These are phyloP conservation scores for Leptura quadrifasciata DNA, from an alignment of 2,888 invertebrate genomes.

Conservation along the genomic window DNA sequence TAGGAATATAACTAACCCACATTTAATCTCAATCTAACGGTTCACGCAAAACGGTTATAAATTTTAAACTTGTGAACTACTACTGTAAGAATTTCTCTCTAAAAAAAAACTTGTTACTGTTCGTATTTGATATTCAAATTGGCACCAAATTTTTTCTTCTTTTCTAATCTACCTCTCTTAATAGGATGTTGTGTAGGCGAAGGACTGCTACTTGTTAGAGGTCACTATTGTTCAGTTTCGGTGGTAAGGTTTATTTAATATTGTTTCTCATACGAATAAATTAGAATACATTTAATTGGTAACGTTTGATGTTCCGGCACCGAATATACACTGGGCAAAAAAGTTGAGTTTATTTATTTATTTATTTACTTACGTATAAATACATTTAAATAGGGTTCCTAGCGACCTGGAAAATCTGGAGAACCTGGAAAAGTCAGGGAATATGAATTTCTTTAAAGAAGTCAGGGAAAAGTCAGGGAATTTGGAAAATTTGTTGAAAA, in stretches of 20 bases:
- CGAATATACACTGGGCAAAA: no score
- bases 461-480: no score
- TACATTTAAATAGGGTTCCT: no score
- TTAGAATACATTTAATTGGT: no score
- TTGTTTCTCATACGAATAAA: no score
- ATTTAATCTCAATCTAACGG: constrained; percentile 16
- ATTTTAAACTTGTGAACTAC: constrained; percentile 11
- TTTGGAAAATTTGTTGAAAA: no score
- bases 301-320: no score
- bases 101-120: background rate
- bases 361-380: no score
- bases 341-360: no score
- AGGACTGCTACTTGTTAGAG: background rate
- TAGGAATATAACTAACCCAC: constrained; percentile 17
- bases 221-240: background rate
- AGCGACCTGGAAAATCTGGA: no score
- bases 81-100: background rate
- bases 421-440: no score
- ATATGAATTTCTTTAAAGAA: no score
- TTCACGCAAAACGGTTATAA: background rate
- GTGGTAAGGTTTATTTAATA: background rate
- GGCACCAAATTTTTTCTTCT: background rate
- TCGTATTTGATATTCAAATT: background rate
- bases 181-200: background rate
- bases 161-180: background rate